phyloP scores from a whole-genome alignment of 37 sponge, comb jelly and placozoan species.

The Crambe crambe region DNA sequence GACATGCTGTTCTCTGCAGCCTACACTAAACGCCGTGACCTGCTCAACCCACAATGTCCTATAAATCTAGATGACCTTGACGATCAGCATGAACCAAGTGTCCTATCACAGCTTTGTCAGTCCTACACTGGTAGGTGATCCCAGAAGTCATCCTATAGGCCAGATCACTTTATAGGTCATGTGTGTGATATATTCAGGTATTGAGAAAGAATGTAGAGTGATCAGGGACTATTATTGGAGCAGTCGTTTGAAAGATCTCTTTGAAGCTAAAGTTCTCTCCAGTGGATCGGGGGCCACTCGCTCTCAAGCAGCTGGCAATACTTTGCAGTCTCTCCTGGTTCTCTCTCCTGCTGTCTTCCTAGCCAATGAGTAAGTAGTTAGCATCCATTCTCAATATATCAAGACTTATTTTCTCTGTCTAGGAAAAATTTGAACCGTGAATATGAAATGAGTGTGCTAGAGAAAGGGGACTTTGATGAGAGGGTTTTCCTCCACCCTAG shows the following conservation, averaged over 20 bases:
- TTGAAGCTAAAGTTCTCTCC: slow-evolving; percentile 16
- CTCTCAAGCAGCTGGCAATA: background rate
- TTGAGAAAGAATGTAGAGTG: slow-evolving; percentile 75
- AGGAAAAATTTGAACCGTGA: slow-evolving; percentile 67
- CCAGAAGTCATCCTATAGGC: background rate
- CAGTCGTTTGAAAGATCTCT: slow-evolving; percentile 44
- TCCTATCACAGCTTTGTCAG: slow-evolving; percentile 58
- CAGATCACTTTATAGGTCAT: background rate
- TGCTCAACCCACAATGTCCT: slow-evolving; percentile 63
- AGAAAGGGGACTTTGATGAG: slow-evolving; percentile 89
- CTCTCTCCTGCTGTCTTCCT: slow-evolving; percentile 34
- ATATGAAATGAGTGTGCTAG: slow-evolving; percentile 74
- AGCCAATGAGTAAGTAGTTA: slow-evolving; percentile 50
- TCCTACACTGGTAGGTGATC: slow-evolving; percentile 48
- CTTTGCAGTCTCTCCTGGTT: background rate
- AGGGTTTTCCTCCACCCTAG: slow-evolving; percentile 79
- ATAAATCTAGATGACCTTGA: slow-evolving; percentile 35
- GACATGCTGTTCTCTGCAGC: slow-evolving; percentile 79
- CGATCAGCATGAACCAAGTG: background rate
- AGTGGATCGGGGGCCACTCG: background rate
- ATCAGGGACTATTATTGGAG: slow-evolving; percentile 76
- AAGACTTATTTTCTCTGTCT: background rate
- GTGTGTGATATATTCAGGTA: slow-evolving; percentile 41
- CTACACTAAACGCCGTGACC: slow-evolving; percentile 55
- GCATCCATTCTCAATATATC: background rate